Evolutionary conservation across 1,140 invertebrate genomes (phyloP), one percentile per base, ranked within the genome.

Genomic region (Pogonomyrmex californicus): DNA sequence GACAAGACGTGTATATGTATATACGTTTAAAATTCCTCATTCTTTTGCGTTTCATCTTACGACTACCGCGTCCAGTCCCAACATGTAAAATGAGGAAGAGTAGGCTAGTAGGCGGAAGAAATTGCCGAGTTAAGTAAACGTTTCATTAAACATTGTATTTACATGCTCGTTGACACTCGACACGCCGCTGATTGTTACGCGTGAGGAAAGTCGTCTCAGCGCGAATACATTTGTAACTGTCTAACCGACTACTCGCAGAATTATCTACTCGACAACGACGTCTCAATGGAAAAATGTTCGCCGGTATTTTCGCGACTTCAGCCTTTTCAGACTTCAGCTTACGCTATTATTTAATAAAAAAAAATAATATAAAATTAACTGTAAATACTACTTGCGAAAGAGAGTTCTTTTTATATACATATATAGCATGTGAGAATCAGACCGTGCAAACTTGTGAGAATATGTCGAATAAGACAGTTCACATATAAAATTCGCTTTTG

Each of bases 401-500:
- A 47, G 65, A 68, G 5, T 44, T 33, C 38, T 49, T 70, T 47
- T 30, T 44, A 54, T 33, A 41, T 12, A 9, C 38, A 14, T 14
- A 7, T 51, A 14, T 17, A 12, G 4, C 5, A 41, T 36, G 14
- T 44, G 56, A n/a, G 38, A 88, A 81, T 78, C 49, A 76, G 76
- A 82, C 68, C 83, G 47, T 86, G 63, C 4, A 49, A 23, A 54
- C 60, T 70, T 62, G 66, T 85, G 41, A 58, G 47, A 88, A 75
- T 62, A 33, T n/a, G 47, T 51, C 30, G 60, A 47, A 60, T 41
- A 54, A 77, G 10, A 12, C 17, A 33, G 58, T 58, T 58, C 17
- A 12, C 58, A 60, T 88, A 79, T 88, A 79, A 90, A 86, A 81
- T 86, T 62, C 7, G 30, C 68, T 75, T 89, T 79, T 88, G 65